Percentiles rank a stretch among this genome's conserved stretches.
Conservation (phyloP, 2,797 vertebrate genomes). For the Podarcis siculus region DNA sequence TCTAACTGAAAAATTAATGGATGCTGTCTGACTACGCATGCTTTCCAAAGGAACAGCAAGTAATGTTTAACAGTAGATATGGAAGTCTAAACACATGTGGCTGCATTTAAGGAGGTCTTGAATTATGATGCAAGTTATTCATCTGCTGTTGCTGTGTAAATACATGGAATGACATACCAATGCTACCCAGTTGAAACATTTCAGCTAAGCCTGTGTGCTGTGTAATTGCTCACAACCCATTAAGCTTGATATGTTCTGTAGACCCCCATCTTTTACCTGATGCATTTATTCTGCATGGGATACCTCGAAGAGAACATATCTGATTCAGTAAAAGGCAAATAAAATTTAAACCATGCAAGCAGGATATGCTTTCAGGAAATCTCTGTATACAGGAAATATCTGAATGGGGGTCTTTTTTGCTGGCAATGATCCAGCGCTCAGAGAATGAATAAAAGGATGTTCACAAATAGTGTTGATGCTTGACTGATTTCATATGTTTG, state of each 20-base stretch:
- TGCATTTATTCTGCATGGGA: constrained; percentile 22
- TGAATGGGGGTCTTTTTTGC: constrained; percentile 18
- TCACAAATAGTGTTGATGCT: neutral
- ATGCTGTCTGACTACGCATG: neutral
- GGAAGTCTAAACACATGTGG: constrained; percentile 5
- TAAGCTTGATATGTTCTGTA: constrained; percentile 40
- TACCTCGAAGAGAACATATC: constrained; percentile 25
- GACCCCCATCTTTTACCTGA: constrained; percentile 45
- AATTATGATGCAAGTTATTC: constrained; percentile 41
- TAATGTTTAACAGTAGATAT: neutral
- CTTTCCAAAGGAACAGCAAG: neutral
- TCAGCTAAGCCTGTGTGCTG: constrained; percentile 48
- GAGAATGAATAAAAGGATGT: neutral
- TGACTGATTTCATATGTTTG: constrained; percentile 41
- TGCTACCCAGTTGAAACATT: constrained; percentile 37
- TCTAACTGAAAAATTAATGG: neutral
- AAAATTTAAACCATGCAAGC: constrained; percentile 31
- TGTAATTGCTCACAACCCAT: constrained; percentile 51
- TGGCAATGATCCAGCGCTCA: constrained; percentile 10
- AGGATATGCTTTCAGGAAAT: constrained; percentile 37
- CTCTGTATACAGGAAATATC: constrained; percentile 26
- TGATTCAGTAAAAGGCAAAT: constrained; percentile 27
- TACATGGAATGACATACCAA: neutral
- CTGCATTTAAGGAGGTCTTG: constrained; percentile 39
- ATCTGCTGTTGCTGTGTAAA: constrained; percentile 43